Base-by-base conservation (phyloP, 2,888 invertebrate species). In the Scaptodrosophila latifasciaeformis region DNA sequence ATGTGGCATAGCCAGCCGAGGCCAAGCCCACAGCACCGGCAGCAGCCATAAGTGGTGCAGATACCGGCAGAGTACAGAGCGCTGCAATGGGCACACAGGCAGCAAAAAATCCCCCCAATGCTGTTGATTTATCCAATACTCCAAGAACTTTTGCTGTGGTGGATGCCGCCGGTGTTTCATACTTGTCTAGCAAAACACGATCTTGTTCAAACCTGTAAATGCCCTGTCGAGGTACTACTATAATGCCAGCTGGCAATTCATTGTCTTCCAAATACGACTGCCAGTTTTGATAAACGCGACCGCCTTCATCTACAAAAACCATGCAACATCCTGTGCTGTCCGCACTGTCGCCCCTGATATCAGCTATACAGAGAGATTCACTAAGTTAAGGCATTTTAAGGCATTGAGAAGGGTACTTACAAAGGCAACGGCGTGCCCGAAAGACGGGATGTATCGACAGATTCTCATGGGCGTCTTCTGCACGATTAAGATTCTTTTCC, bases 271-370 rank as follows among this genome's bases (percentile, higher is more conserved):
- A 61, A 70, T 86, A 89, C 7, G 84, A 72, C 0, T 62, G 51
- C 89, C 89, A 89, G 53, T 84, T 84, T 55, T 83, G 62, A 67
- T 89, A 89, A 1, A 87, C 87, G 2, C 88, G 84, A 1, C 84
- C 84, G 2, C 69, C 63, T 75, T 85, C 72, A 80, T 87, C 83
- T 61, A 86, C 57, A 70, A 76, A 81, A 60, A 86, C 49, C 81
- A 85, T 84, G 49, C 86, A 86, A 37, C 85, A 84, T 18, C 71
- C 17, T 2, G 50, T 49, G 30, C 79, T 84, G 40, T 82, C 54
- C 18, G 46, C 46, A n/a, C 53, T 57, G 4, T 2, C 27, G 4
- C 54, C 59, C 12, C 27, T 45, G 19, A 5, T 43, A 2, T 42
- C 52, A 6, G 55, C 70, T 75, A 31, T 1, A 13, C 10, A 1